Conservation (phyloP, 2,797 vertebrate species). For the Bucorvus abyssinicus region DNA sequence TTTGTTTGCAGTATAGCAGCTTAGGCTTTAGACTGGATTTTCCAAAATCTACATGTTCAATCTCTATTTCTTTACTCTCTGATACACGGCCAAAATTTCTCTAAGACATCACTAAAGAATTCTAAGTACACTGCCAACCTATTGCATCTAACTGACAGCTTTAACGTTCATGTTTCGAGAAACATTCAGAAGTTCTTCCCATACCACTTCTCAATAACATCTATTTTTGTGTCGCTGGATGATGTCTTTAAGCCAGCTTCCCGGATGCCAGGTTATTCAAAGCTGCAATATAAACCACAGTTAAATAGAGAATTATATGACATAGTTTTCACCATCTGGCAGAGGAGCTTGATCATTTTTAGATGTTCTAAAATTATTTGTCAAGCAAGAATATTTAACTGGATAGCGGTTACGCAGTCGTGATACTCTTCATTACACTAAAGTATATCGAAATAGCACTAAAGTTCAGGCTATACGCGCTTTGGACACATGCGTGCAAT, state of each 20-base stretch:
- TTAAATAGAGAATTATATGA: not conserved
- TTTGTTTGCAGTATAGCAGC: conserved; percentile 1
- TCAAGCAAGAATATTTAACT: not conserved
- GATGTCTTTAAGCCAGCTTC: not conserved
- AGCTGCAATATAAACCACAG: not conserved
- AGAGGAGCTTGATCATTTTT: not conserved
- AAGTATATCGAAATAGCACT: not conserved
- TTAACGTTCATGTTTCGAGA: conserved; percentile 24
- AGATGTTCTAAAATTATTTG: conserved; percentile 17
- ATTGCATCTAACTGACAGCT: not conserved
- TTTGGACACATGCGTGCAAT: not conserved
- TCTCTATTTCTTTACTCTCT: not conserved
- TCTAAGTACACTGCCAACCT: not conserved
- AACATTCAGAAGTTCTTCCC: not conserved
- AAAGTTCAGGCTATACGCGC: not conserved
- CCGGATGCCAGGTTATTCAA: not conserved
- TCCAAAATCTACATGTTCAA: conserved; percentile 9
- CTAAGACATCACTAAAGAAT: not conserved
- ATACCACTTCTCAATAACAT: not conserved
- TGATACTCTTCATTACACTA: not conserved
- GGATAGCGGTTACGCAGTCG: not conserved
- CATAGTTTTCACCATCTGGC: conserved; percentile 14
- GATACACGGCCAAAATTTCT: not conserved
- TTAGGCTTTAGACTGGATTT: not conserved
- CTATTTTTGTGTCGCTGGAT: not conserved